Conservation (phyloP, 2,888 invertebrate genomes). For the Melieria picta region DNA sequence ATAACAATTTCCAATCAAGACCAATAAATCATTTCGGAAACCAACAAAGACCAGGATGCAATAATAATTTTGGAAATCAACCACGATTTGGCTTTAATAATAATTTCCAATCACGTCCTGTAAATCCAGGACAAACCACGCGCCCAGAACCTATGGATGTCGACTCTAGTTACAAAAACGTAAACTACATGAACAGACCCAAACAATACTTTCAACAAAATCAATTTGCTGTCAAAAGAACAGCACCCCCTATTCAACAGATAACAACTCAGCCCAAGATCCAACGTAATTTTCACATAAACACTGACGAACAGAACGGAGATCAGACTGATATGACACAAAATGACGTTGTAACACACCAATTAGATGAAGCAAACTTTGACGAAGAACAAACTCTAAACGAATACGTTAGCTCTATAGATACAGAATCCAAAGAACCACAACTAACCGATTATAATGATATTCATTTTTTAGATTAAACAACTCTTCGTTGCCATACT, state of each 20-base stretch:
- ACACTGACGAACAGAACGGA: background rate
- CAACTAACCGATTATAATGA: background rate
- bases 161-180: no score
- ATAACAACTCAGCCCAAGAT: background rate
- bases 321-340: background rate
- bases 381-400: background rate
- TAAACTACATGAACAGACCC: no score
- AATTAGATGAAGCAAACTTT: background rate
- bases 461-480: constrained; percentile 36
- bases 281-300: constrained; percentile 17
- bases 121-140: constrained; percentile 1
- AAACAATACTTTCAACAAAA: background rate
- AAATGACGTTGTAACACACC: background rate
- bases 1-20: no score
- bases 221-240: background rate
- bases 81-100: no score
- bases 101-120: no score
- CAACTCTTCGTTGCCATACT: constrained; percentile 35
- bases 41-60: no score
- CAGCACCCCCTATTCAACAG: background rate
- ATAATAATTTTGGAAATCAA: no score
- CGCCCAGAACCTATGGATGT: no score
- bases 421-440: background rate
- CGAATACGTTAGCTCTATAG: background rate
- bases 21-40: no score